phyloP scores from a whole-genome alignment of 2,113 vertebrate species.

The Dunckerocampus dactyliophorus region DNA sequence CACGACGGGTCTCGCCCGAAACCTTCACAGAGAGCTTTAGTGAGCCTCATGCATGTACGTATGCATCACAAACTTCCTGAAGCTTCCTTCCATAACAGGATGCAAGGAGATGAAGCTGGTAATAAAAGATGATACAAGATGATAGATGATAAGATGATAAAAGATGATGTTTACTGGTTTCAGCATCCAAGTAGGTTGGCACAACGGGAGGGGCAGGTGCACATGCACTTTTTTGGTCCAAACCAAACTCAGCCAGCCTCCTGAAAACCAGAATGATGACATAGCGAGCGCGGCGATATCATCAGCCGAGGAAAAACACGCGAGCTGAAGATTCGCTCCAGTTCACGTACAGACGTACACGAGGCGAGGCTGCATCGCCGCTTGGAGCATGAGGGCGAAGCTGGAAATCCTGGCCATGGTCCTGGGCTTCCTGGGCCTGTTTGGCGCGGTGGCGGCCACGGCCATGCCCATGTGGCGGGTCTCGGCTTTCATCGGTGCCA shows the following conservation, averaged over 20 bases:
- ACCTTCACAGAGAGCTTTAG: too few species aligned
- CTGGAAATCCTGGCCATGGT: conserved; percentile 74
- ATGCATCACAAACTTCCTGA: not conserved
- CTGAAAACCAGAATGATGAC: conserved; percentile 44
- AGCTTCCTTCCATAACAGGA: too few species aligned
- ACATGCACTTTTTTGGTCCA: not conserved
- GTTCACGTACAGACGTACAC: not conserved
- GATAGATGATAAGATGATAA: too few species aligned
- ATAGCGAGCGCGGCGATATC: conserved; percentile 16
- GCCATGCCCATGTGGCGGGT: conserved; percentile 89
- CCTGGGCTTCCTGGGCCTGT: conserved; percentile 75
- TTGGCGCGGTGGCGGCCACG: conserved; percentile 76
- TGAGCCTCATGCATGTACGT: not conserved
- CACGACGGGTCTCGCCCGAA: not conserved
- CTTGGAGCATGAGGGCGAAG: conserved; percentile 46
- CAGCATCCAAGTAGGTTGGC: not conserved
- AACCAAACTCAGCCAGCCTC: too few species aligned
- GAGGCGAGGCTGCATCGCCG: not conserved
- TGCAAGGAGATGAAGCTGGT: not conserved
- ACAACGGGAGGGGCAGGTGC: not conserved
- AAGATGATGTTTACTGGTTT: too few species aligned
- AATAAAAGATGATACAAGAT: too few species aligned
- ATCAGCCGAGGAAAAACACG: conserved; percentile 1
- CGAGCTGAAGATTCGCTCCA: not conserved
- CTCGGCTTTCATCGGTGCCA: conserved; percentile 80